phyloP scores from a whole-genome alignment of 2,113 vertebrate species.

The Camarhynchus parvulus region DNA sequence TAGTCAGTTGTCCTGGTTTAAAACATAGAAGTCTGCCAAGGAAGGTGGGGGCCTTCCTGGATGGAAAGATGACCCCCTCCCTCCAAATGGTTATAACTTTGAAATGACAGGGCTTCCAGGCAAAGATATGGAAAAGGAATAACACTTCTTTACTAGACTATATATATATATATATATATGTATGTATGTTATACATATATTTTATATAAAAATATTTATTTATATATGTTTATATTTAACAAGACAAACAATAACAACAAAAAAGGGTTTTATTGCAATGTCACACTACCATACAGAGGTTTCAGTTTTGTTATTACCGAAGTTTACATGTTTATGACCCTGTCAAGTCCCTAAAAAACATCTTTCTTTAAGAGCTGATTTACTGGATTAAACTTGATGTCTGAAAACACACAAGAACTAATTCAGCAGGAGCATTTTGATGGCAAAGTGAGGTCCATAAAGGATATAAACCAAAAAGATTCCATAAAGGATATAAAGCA shows the following conservation, averaged over 20 bases:
- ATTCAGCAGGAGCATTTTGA: slow-evolving; percentile 31
- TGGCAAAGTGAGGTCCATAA: slow-evolving; percentile 22
- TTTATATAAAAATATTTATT: too few relatives aligned
- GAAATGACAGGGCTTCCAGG: background rate
- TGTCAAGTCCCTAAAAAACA: slow-evolving; percentile 13
- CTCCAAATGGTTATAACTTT: background rate
- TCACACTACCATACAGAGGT: too few relatives aligned
- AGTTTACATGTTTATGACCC: slow-evolving; percentile 8
- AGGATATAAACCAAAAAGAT: background rate
- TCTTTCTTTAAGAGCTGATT: background rate
- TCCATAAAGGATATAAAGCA: slow-evolving; percentile 11
- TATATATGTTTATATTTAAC: background rate
- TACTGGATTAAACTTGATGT: background rate
- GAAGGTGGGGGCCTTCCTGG: background rate
- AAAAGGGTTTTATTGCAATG: background rate
- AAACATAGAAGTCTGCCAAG: background rate
- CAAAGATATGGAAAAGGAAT: background rate
- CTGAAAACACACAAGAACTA: slow-evolving; percentile 5
- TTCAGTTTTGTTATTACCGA: background rate
- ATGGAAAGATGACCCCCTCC: background rate
- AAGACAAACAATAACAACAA: background rate
- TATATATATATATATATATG: background rate
- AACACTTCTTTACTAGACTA: background rate
- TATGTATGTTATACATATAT: background rate
- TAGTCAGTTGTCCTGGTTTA: background rate